Evolutionary conservation across 2,888 invertebrate species (phyloP).

Genomic region (Masnerella sp.): DNA sequence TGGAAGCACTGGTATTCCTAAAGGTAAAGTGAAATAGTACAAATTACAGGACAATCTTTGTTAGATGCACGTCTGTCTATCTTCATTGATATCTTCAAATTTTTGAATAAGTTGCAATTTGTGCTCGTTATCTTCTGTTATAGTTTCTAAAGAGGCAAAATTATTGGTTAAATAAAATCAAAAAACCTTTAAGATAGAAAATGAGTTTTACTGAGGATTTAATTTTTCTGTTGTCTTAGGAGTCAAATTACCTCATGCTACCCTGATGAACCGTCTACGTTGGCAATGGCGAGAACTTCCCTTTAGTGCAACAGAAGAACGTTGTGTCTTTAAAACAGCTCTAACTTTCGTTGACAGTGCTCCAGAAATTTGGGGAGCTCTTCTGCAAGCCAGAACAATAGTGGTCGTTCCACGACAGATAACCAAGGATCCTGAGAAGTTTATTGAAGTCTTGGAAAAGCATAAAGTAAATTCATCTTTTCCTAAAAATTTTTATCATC

Average conservation of each 20-base stretch:
- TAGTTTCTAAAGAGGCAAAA: too few species aligned
- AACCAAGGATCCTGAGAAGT: slow-evolving; percentile 87
- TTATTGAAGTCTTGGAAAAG: slow-evolving; percentile 84
- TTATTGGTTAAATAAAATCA: too few species aligned
- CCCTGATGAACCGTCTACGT: slow-evolving; percentile 88
- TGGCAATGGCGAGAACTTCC: slow-evolving; percentile 94
- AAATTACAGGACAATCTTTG: not conserved
- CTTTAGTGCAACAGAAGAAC: slow-evolving; percentile 82
- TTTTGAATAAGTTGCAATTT: not conserved
- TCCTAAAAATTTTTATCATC: too few species aligned
- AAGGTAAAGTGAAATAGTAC: slow-evolving; percentile 79
- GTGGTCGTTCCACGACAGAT: slow-evolving; percentile 85
- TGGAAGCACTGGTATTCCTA: slow-evolving; percentile 93
- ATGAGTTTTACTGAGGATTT: too few species aligned
- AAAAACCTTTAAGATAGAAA: too few species aligned
- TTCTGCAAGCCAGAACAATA: slow-evolving; percentile 84
- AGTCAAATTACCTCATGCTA: slow-evolving; percentile 87
- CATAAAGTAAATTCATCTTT: slow-evolving; percentile 80
- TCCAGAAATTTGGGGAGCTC: slow-evolving; percentile 91
- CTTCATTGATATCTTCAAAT: not conserved
- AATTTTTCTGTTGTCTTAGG: too few species aligned
- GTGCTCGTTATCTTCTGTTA: too few species aligned
- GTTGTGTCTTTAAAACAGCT: slow-evolving; percentile 93
- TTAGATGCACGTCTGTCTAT: not conserved
- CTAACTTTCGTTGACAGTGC: slow-evolving; percentile 94